Base-by-base conservation (phyloP, 2,797 vertebrate species). In the Rhadinocentrus ornatus region DNA sequence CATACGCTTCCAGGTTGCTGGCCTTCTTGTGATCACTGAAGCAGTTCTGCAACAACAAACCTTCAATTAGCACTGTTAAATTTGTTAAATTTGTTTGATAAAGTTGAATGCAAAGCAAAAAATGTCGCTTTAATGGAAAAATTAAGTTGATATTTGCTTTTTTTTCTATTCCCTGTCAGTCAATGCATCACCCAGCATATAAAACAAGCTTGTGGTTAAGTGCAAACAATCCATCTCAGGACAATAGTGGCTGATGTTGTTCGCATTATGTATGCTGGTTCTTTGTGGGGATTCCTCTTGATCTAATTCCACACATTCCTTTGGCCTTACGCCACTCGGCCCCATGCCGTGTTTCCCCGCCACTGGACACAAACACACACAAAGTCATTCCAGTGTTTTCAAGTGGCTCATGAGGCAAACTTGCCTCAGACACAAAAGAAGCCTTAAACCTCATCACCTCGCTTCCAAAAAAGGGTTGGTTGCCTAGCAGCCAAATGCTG, bases 1-100 rank as follows among this genome's bases (percentile, higher is more conserved):
- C 96, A 0, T 98, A 99, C 0, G 96, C 96, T 87, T 97, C 95
- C 72, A 98, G 93, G 75, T 96, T 97, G 24, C 93, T 93, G 44
- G 95, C 94, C 89, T 96, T 97, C 92, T 97, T 98, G 75, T 73
- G 90, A 68, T 96, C 96, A 10, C 92, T 90, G 2, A 95, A 97
- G 88, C 95, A 94, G 67, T 76, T 95, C 97, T 98, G 86, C 1
- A 74, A 80, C 62, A 71, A 53, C 34, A 52, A 71, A 65, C 57
- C 46, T 77, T 54, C 6, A 60, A 73, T 83, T 75, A 84, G 50
- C 54, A 46, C 20, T 18, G 2, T n/a, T n/a, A n/a, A n/a, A n/a
- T n/a, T n/a, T n/a, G n/a, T n/a, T n/a, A n/a, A n/a, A n/a, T n/a
- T n/a, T n/a, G n/a, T n/a, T n/a, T n/a, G n/a, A n/a, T n/a, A n/a